A percentile compares a stretch with the other conserved stretches of the same genome.
These are phyloP conservation scores for Pristionchus maxplancki DNA, from an alignment of 2,888 invertebrate genomes.

Conservation along the genomic window DNA sequence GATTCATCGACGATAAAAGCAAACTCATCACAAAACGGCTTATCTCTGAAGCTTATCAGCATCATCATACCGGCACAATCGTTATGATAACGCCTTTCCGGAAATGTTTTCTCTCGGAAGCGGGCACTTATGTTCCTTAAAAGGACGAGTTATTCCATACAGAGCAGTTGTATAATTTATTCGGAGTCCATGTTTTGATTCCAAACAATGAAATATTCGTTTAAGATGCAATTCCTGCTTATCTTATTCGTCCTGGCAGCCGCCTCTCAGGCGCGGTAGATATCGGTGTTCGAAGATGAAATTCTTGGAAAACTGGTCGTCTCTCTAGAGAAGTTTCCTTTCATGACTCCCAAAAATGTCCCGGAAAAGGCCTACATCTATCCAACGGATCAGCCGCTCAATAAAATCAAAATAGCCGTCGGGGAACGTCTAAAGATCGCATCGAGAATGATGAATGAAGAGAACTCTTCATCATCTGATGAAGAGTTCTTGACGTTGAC, in stretches of 20 bases:
- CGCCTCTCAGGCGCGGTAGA: constrained; percentile 23
- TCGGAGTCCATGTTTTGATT: too few species aligned
- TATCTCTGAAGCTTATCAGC: too few species aligned
- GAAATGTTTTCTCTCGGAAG: too few species aligned
- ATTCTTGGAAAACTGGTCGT: constrained; percentile 50
- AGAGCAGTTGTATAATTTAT: too few species aligned
- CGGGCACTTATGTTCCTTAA: too few species aligned
- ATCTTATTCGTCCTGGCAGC: not conserved
- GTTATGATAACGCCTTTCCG: too few species aligned
- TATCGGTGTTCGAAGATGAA: constrained; percentile 50
- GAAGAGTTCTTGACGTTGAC: not conserved
- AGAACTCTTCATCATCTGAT: too few species aligned
- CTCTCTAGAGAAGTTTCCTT: constrained; percentile 49
- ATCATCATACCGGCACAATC: too few species aligned
- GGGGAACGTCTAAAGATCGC: constrained; percentile 21
- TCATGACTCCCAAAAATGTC: constrained; percentile 41
- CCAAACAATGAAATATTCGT: too few species aligned
- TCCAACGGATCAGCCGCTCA: constrained; percentile 48
- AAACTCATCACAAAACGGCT: too few species aligned
- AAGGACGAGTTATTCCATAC: too few species aligned
- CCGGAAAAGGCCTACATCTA: constrained; percentile 49
- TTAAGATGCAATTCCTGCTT: not conserved
- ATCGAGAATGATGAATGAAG: not conserved
- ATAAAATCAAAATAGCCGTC: constrained; percentile 44
- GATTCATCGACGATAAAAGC: too few species aligned